Percentiles rank a stretch among this genome's conserved stretches.
These are phyloP conservation scores for Papilio glaucus DNA, from an alignment of 1,140 invertebrate species.

Conservation along the genomic window DNA sequence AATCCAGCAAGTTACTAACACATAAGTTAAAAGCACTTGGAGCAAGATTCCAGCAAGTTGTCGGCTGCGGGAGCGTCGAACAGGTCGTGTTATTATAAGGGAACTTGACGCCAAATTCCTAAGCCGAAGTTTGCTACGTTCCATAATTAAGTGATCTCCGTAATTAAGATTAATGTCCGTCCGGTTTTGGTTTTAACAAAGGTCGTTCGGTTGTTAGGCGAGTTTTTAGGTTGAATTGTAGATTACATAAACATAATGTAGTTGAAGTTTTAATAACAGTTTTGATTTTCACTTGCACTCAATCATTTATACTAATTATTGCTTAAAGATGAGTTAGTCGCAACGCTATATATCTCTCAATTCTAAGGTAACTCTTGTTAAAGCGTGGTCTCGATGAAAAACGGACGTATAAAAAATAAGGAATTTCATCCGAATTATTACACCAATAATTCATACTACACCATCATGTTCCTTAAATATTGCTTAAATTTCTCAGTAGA, in stretches of 20 bases:
- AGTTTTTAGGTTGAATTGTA: background rate
- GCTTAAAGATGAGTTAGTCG: no score
- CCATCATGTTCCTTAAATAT: no score
- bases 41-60: conserved; percentile 21
- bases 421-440: no score
- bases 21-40: conserved; percentile 18
- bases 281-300: background rate
- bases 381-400: no score
- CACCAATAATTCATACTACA: no score
- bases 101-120: conserved; percentile 31
- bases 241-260: no score
- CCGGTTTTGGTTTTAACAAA: conserved; percentile 24
- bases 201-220: background rate
- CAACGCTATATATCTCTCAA: no score
- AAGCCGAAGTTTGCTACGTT: conserved; percentile 28
- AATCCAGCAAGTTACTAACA: background rate
- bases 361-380: no score
- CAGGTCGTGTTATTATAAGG: conserved; percentile 31
- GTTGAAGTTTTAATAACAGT: background rate
- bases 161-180: conserved; percentile 36
- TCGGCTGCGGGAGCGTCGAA: background rate
- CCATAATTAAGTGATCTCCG: conserved; percentile 30
- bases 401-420: no score
- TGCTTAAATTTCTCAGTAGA: background rate
- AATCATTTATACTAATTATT: no score